phyloP scores from a whole-genome alignment of 2,888 invertebrate genomes.

The Heliconius hortense region DNA sequence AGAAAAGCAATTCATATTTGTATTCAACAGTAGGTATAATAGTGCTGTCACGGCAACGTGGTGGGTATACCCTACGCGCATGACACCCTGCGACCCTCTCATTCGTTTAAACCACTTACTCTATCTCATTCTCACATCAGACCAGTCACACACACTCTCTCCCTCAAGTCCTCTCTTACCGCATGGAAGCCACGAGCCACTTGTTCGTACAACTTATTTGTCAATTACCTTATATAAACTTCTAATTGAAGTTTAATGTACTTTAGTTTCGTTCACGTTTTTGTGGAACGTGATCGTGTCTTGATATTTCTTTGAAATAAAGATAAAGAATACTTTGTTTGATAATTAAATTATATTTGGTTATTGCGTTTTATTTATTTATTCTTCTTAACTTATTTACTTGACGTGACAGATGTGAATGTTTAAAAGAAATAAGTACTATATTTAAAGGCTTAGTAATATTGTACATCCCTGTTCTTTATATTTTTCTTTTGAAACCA shows the following conservation, averaged over 20 bases:
- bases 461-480: constrained; percentile 7
- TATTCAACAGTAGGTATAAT: constrained; percentile 33
- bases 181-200: constrained; percentile 11
- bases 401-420: neutral
- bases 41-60: constrained; percentile 45
- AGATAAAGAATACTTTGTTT: neutral
- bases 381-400: neutral
- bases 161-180: neutral
- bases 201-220: constrained; percentile 23
- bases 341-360: constrained; percentile 10
- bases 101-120: neutral
- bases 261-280: constrained; percentile 12
- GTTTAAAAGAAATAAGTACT: neutral
- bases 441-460: neutral
- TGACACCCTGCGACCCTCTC: constrained; percentile 47
- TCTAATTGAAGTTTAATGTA: constrained; percentile 21
- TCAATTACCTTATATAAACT: constrained; percentile 14
- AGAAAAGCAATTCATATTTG: neutral
- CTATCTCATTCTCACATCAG: constrained; percentile 9
- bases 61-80: constrained; percentile 66
- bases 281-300: neutral
- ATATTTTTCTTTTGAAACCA: constrained; percentile 15
- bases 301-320: constrained; percentile 3
- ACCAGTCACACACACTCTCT: neutral
- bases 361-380: constrained; percentile 3